These are phyloP conservation scores for Eueremaeus valkanovi DNA, from an alignment of 2,888 invertebrate genomes.

Conservation along the genomic window DNA sequence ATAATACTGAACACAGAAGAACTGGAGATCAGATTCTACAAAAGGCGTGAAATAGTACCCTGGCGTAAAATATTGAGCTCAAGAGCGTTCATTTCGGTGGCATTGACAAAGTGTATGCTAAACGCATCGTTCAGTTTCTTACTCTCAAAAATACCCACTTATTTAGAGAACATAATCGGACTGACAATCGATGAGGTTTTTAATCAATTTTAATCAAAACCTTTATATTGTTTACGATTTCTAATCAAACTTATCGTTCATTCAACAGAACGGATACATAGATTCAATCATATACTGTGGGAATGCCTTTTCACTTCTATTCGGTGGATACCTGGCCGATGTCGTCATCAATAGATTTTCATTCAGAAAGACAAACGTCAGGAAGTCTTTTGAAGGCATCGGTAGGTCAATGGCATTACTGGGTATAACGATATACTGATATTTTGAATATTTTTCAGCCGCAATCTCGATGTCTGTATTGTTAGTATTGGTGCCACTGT, in stretches of 20 bases:
- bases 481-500: background rate
- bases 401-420: background rate
- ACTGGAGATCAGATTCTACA: background rate
- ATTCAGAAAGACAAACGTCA: constrained; percentile 5
- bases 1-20: constrained; percentile 54
- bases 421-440: background rate
- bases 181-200: no score
- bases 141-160: background rate
- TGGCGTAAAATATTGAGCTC: constrained; percentile 66
- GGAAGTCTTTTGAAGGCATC: background rate
- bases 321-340: background rate
- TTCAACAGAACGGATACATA: no score
- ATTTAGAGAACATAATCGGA: no score
- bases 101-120: background rate
- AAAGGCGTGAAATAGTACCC: constrained; percentile 57
- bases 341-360: background rate
- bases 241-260: no score
- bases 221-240: no score
- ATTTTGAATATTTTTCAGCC: background rate
- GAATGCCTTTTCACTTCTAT: no score
- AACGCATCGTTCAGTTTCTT: background rate
- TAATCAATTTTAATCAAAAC: no score
- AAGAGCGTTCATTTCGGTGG: background rate
- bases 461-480: background rate
- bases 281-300: no score